Evolutionary conservation across 2,113 vertebrate genomes (phyloP), one percentile per base, ranked within the genome.

Genomic region (Rousettus leschenaultii): DNA sequence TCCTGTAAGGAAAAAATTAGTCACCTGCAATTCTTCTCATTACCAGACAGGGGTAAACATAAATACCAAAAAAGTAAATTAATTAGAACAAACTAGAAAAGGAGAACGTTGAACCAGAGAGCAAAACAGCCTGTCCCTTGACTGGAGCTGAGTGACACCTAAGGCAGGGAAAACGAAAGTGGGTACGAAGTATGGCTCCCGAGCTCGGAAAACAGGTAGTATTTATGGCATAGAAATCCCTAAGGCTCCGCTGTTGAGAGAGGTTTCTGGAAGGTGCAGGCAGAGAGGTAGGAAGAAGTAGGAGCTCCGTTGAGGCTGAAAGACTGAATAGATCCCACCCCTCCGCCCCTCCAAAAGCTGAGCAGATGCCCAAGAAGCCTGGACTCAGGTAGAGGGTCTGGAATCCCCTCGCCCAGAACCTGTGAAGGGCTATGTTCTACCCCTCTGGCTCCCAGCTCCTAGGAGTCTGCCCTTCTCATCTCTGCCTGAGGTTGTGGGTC

Each of bases 161-260:
- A 38, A 35, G 74, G 51, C 65, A 10, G 82, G 43, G 91, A 74
- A 86, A 59, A 61, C 1, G 35, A 86, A 95, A 91, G 74, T 88
- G 51, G 45, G 59, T 73, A 35, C 35, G 3, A 26, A 38, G 59
- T 24, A 55, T 70, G 57, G 70, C 24, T 92, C 33, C 40, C 7
- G 57, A 79, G 88, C 95, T 87, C 0, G 1, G 75, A 94, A 97
- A 97, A 96, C 96, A 96, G 94, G 82, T 89, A 78, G 88, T 96
- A 95, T 97, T 97, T 97, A 95, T 83, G 95, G 94, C 93, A 78
- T 22, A 83, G 93, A 92, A 89, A 78, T 95, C 97, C 95, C 97
- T 40, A 79, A 96, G 95, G 97, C 84, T 79, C 55, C 83, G 70
- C 88, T 65, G 91, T 48, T 5, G 4, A 88, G 86, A 96, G 95